Conservation (phyloP, 2,888 invertebrate species). For the Caenorhabditis panamensis region DNA sequence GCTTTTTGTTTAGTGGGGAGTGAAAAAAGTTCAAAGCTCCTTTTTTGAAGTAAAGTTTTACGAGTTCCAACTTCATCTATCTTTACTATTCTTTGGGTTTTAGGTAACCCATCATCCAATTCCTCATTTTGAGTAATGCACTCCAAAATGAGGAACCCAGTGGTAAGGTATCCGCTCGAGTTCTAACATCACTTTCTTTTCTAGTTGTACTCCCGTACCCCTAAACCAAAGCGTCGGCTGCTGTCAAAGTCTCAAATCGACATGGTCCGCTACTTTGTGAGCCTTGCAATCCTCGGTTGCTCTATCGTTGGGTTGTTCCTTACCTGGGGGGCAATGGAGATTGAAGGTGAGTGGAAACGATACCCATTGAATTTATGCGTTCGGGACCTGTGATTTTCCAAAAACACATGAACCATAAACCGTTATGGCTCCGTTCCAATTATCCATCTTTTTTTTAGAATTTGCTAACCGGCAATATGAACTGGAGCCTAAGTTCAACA, state of each 20-base stretch:
- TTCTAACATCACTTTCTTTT: background rate
- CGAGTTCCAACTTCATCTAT: background rate
- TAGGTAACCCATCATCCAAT: background rate
- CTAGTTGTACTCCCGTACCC: constrained; percentile 27
- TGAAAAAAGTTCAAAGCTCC: background rate
- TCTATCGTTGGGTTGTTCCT: constrained; percentile 8
- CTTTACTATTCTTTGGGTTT: background rate
- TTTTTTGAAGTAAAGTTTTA: constrained; percentile 8
- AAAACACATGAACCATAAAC: background rate
- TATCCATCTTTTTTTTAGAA: constrained; percentile 4
- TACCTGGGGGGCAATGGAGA: constrained; percentile 34
- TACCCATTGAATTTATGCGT: background rate
- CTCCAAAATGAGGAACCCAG: background rate
- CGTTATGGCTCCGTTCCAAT: background rate
- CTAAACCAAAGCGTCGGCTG: background rate
- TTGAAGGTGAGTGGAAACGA: constrained; percentile 17
- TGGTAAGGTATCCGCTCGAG: constrained; percentile 6
- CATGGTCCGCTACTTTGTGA: constrained; percentile 7
- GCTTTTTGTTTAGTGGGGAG: background rate
- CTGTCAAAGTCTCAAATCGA: constrained; percentile 1
- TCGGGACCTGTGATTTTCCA: too few relatives aligned
- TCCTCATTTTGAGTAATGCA: background rate
- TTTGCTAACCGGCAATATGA: constrained; percentile 28
- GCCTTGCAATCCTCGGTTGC: background rate
- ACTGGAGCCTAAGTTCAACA: constrained; percentile 1